These are phyloP conservation scores for Calameuta pallipes DNA, from an alignment of 2,888 invertebrate genomes.

Conservation along the genomic window DNA sequence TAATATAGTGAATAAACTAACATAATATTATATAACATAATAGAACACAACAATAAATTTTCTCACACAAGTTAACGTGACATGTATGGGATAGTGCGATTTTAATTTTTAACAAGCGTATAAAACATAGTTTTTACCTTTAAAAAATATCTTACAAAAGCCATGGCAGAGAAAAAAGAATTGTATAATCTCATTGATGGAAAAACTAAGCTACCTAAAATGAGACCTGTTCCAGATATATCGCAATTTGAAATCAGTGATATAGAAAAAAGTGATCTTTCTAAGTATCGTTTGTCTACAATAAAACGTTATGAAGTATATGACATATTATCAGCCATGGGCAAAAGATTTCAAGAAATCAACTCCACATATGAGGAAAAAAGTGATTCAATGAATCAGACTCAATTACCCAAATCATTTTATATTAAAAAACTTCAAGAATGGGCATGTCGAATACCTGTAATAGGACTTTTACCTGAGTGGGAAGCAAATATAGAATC, in stretches of 20 bases:
- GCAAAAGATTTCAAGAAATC: not conserved
- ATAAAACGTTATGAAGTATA: conserved; percentile 11
- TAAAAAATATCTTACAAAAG: not conserved
- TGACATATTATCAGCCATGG: conserved; percentile 1
- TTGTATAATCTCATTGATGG: conserved; percentile 17
- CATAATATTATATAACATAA: not conserved
- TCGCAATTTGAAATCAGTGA: not conserved
- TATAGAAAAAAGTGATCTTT: conserved; percentile 3
- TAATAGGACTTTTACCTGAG: conserved; percentile 39
- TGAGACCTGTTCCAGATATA: conserved; percentile 9
- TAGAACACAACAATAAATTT: not conserved
- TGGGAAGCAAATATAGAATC: conserved; percentile 54
- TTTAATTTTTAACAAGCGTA: not conserved
- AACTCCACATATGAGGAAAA: not conserved
- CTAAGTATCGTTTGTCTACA: conserved; percentile 12
- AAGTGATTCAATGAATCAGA: not conserved
- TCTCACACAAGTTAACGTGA: not conserved
- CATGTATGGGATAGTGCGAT: not conserved
- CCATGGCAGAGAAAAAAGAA: conserved; percentile 12
- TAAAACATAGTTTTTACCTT: not conserved
- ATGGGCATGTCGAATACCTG: conserved; percentile 37
- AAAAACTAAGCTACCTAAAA: conserved; percentile 17
- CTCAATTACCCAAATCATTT: conserved; percentile 26
- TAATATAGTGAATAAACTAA: not conserved
- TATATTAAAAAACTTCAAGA: conserved; percentile 33